Base-by-base conservation (phyloP, 2,113 vertebrate genomes). In the Cynoglossus semilaevis region DNA sequence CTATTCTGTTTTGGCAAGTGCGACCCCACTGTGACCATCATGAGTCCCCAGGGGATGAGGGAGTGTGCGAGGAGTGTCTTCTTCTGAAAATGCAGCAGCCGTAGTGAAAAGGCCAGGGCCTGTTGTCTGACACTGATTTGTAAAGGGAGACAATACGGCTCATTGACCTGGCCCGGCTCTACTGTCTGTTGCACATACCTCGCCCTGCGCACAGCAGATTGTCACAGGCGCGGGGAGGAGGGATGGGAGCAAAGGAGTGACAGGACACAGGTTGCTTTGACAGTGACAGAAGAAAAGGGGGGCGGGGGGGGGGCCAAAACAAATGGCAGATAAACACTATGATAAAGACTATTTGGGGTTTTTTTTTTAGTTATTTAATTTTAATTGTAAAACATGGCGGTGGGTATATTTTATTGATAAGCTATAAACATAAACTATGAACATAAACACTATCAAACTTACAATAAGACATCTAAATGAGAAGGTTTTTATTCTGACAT, bases 111-210 rank as follows among this genome's bases (percentile, higher is more conserved):
- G 89, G 88, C 86, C 80, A 74, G 79, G 71, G 67, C 53, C 86
- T 83, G 90, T 66, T 88, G 88, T 91, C 90, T 91, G 89, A 89
- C 91, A 90, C 88, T 88, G 88, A 90, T 90, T 88, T 90, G 88
- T 89, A 88, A 89, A 87, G 64, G 76, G 80, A 87, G 84, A 88
- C 91, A 92, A 90, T 90, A 71, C 67, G 76, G 67, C 85, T 88
- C 88, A 88, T 87, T 90, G 90, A 88, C 85, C 84, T 81, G 82
- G 69, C 40, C 44, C 49, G 15, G 83, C 87, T 88, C 77, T 85
- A 83, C 89, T 89, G 90, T 90, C 89, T 92, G 90, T 79, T 84
- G 77, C 89, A 84, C 88, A 87, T 79, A 87, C 85, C 42, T 8
- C 15, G 15, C 42, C 42, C 42, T 15, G 14, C 14, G 14, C 72